Conservation (phyloP, 2,797 vertebrate species). For the Novumbra hubbsi region DNA sequence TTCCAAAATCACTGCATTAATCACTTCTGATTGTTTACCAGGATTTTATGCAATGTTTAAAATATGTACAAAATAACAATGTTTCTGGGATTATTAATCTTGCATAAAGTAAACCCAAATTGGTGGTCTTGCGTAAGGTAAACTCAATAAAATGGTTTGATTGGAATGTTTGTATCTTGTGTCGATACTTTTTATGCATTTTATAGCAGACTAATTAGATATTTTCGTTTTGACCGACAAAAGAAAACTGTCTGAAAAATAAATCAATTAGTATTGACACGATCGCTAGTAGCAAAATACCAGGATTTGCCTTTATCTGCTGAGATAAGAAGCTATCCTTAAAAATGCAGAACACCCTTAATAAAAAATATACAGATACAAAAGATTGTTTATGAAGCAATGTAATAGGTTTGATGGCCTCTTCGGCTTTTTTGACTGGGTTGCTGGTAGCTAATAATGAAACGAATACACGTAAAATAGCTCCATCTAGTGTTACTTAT, state of each 20-base stretch:
- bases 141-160: constrained; percentile 65
- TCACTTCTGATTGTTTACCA: constrained; percentile 50
- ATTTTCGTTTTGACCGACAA: too few relatives aligned
- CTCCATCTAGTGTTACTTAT: constrained; percentile 46
- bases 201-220: constrained; percentile 5
- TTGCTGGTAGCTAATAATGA: background rate
- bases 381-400: background rate
- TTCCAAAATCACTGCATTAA: constrained; percentile 61
- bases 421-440: background rate
- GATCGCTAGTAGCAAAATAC: background rate
- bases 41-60: constrained; percentile 74
- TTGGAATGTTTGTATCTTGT: constrained; percentile 39
- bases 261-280: too few relatives aligned
- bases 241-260: too few relatives aligned
- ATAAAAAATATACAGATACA: background rate
- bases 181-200: background rate
- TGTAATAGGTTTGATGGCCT: background rate
- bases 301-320: background rate
- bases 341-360: background rate
- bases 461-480: constrained; percentile 25
- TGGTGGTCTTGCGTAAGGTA: constrained; percentile 32
- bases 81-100: too few relatives aligned
- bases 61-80: constrained; percentile 1
- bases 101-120: too few relatives aligned
- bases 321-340: background rate